Base-by-base conservation (phyloP, 1,140 invertebrate species). In the Diachasma alloeum region DNA sequence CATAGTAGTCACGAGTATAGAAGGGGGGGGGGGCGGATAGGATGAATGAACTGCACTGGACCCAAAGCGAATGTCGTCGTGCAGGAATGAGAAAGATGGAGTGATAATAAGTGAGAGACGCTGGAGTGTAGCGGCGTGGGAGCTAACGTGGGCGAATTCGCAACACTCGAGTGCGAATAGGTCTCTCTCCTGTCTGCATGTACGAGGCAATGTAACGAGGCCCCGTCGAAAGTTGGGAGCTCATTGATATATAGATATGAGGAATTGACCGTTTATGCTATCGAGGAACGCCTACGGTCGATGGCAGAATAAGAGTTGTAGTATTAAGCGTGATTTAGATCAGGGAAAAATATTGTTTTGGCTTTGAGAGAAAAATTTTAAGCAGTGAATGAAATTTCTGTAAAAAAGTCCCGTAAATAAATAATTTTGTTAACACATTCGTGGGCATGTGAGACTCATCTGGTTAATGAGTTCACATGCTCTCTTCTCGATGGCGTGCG, bases 111-210 rank as follows among this genome's bases (percentile, higher is more conserved):
- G 53, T 59, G 53, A 59, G 53, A 59, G 24, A 26, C 22, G 59
- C 0, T n/a, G 24, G 63, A 70, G 69, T 31, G 31, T 75, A 71
- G 72, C 48, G 39, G 71, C 75, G 81, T 83, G 79, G 80, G 76
- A 83, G 78, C 77, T 66, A 56, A 79, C 78, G 82, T 83, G 77
- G 81, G 81, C 83, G 81, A 79, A 73, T 56, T 77, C 75, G 71
- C 5, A 42, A 66, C 59, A 59, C 68, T 46, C 56, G 74, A 44
- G n/a, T 31, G 15, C 24, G 22, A 42, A 17, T 31, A 75, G 39
- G 31, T 31, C 31, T 31, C 31, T 31, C 31, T 31, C 31, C 31
- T 31, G 31, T 31, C 31, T 31, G 6, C 31, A 31, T 31, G 31
- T 31, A 31, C 31, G 31, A 37, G 48, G 17, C 13, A 59, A 22